Conservation (phyloP, 2,797 vertebrate species). For the Bradypodion pumilum region DNA sequence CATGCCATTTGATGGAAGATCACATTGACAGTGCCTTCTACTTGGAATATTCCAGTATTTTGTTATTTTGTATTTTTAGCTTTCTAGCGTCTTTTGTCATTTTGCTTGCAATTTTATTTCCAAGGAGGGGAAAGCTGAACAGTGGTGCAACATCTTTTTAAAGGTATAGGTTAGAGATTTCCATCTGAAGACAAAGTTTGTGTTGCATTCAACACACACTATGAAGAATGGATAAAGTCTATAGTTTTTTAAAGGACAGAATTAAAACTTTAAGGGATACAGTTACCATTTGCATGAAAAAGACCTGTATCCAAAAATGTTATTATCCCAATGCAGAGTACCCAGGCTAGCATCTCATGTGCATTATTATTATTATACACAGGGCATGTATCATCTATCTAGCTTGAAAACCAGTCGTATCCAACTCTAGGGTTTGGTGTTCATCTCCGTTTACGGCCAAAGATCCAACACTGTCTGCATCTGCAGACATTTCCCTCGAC, state of each 20-base stretch:
- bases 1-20: not conserved
- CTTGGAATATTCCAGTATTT: not conserved
- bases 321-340: not conserved
- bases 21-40: not conserved
- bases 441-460: no score
- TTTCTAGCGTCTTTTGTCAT: not conserved
- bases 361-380: no score
- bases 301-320: conserved; percentile 1
- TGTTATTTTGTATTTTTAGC: no score
- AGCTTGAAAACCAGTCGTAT: no score
- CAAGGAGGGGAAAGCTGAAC: not conserved
- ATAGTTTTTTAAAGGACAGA: conserved; percentile 8
- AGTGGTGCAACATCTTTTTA: not conserved
- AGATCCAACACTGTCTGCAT: no score
- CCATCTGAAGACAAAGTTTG: not conserved
- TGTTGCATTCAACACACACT: not conserved
- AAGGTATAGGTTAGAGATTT: not conserved
- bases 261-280: not conserved
- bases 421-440: no score
- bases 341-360: not conserved
- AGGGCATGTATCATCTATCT: conserved; percentile 32
- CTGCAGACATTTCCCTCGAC: no score
- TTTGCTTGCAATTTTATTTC: not conserved
- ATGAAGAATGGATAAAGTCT: not conserved
- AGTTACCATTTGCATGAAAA: not conserved